Base-by-base conservation (phyloP, 2,113 vertebrate genomes). In the Triplophysa siluroides region DNA sequence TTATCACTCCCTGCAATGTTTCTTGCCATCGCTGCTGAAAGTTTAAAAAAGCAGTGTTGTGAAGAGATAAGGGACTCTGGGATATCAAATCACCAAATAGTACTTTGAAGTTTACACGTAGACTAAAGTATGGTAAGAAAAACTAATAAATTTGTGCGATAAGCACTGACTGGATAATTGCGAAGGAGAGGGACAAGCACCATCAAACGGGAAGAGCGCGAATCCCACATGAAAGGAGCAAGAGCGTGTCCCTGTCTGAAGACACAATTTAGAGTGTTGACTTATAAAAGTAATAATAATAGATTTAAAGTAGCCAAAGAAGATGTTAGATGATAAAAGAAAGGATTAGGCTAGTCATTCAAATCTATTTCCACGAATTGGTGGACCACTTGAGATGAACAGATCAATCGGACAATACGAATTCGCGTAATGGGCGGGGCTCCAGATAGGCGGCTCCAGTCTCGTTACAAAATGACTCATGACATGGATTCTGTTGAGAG, bases 41-140 rank as follows among this genome's bases (percentile, higher is more conserved):
- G 71, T 79, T 79, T 79, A 43, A 80, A 21, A 61, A 58, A 52
- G 58, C 47, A 64, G 47, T 61, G 67, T 61, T 50, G 45, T 71
- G 14, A n/a, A 73, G 18, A 80, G 77, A 79, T 80, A 82, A 85
- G 47, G 26, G 23, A 69, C 63, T 62, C n/a, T 38, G 63, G 43
- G 47, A 77, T 78, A 68, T 78, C 67, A 56, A n/a, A 33, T 62
- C 67, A 56, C 58, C 21, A 56, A 73, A 78, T 52, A 24, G 23
- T 61, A 65, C 67, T 82, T 81, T 81, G 54, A 82, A 84, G 67
- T 61, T 41, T 47, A 68, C 16, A 78, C 73, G 69, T 45, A 58
- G 78, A 64, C 8, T 45, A 43, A 43, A 21, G 56, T 45, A 56
- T 50, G 29, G 18, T 33, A 66, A 7, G 54, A 12, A 16, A 56